Evolutionary conservation across 2,888 invertebrate species (phyloP).

Genomic region (Plebejus melissa): DNA sequence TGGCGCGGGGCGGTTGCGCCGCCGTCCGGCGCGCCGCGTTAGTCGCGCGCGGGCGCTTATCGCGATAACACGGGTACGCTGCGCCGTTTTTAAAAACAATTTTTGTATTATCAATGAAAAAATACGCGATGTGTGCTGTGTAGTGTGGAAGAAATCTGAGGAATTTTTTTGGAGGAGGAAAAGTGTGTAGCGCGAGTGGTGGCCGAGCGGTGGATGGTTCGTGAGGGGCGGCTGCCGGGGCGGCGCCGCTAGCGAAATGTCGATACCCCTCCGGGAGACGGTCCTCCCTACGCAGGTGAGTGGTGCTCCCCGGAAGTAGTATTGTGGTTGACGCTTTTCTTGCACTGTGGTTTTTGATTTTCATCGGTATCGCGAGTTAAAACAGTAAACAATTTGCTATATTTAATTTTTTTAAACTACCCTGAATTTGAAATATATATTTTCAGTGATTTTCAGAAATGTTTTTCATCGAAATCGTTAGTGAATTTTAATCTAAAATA

Average conservation of each 20-base stretch:
- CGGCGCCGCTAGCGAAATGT: slow-evolving; percentile 77
- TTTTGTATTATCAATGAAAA: slow-evolving; percentile 39
- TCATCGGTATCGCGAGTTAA: not conserved
- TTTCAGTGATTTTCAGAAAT: not conserved
- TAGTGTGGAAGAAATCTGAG: slow-evolving; percentile 40
- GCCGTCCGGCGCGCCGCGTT: slow-evolving; percentile 42
- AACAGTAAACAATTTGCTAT: not conserved
- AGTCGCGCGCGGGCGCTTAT: slow-evolving; percentile 65
- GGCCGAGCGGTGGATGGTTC: slow-evolving; percentile 70
- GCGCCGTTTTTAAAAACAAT: slow-evolving; percentile 45
- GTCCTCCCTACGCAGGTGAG: slow-evolving; percentile 75
- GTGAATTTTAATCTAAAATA: not conserved
- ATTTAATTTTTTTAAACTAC: not conserved
- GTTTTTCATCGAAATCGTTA: not conserved
- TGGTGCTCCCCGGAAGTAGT: slow-evolving; percentile 44
- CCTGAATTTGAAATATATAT: too few species aligned
- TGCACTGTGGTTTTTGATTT: slow-evolving; percentile 4
- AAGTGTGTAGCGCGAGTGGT: slow-evolving; percentile 60
- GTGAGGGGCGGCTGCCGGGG: slow-evolving; percentile 74
- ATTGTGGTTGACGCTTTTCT: slow-evolving; percentile 25
- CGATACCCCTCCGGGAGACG: slow-evolving; percentile 77
- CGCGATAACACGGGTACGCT: slow-evolving; percentile 52
- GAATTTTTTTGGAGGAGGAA: slow-evolving; percentile 52
- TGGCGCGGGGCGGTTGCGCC: slow-evolving; percentile 50
- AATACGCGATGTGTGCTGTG: slow-evolving; percentile 26